These are phyloP conservation scores for Philopedon plagiatum DNA, from an alignment of 2,888 invertebrate species.

Conservation along the genomic window DNA sequence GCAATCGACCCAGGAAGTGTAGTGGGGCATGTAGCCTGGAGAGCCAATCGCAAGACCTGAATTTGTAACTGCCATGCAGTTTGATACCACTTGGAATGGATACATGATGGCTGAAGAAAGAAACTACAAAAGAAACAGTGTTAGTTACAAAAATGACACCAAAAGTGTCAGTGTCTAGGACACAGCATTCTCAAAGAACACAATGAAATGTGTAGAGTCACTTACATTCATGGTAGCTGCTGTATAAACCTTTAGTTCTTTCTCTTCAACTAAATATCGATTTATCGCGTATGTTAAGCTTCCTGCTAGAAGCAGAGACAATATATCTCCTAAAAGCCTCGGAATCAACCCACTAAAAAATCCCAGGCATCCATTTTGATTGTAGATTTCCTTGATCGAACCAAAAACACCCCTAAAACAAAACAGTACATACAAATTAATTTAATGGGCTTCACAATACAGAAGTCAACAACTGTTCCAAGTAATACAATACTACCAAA, in stretches of 20 bases:
- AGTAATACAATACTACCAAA: too few species aligned
- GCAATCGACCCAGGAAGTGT: conserved; percentile 86
- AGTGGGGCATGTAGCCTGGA: conserved; percentile 88
- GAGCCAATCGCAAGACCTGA: conserved; percentile 85
- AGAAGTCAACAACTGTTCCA: too few species aligned
- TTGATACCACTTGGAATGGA: conserved; percentile 91
- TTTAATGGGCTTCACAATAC: not conserved
- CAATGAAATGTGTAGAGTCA: conserved; percentile 43
- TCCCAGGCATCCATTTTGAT: conserved; percentile 88
- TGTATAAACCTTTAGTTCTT: conserved; percentile 73
- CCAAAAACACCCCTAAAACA: conserved; percentile 78
- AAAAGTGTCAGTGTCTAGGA: too few species aligned
- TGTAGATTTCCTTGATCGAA: conserved; percentile 86
- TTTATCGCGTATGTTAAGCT: conserved; percentile 83
- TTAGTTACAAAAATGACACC: too few species aligned
- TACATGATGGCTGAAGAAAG: conserved; percentile 90
- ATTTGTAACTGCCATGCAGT: conserved; percentile 90
- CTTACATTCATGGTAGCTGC: conserved; percentile 74
- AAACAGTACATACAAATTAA: not conserved
- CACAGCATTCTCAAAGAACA: too few species aligned
- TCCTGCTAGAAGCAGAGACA: conserved; percentile 84
- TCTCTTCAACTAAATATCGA: conserved; percentile 84
- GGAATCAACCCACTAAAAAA: conserved; percentile 92
- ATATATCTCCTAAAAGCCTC: conserved; percentile 86
- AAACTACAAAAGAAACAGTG: conserved; percentile 71